Conservation (phyloP, 2,888 invertebrate species). For the Cyaniris semiargus region DNA sequence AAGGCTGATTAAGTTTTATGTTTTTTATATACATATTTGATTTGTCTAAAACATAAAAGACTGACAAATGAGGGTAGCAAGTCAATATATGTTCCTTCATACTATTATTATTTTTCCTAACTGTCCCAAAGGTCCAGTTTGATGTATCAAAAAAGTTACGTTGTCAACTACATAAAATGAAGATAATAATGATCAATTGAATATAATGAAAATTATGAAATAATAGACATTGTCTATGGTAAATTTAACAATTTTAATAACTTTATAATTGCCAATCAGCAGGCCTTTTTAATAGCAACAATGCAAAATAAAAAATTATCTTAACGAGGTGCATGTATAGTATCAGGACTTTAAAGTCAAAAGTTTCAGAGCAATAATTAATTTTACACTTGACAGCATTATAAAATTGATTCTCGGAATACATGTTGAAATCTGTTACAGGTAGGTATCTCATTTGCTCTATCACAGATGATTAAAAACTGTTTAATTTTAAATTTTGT, state of each 20-base stretch:
- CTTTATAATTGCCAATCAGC: neutral
- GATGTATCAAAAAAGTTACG: too few species aligned
- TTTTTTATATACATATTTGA: neutral
- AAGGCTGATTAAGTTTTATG: neutral
- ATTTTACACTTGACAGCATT: neutral
- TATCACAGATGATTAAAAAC: too few species aligned
- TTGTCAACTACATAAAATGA: too few species aligned
- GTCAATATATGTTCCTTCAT: too few species aligned
- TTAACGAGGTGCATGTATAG: neutral
- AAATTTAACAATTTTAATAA: neutral
- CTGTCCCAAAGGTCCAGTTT: neutral
- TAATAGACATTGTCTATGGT: neutral
- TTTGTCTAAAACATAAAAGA: too few species aligned
- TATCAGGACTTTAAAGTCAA: neutral
- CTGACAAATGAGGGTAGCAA: too few species aligned
- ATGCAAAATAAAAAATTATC: neutral
- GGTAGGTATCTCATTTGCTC: too few species aligned
- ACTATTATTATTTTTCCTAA: neutral
- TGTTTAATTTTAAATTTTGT: too few species aligned
- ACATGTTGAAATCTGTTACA: too few species aligned
- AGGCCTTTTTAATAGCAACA: neutral
- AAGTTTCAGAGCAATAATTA: neutral
- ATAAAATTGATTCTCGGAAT: neutral
- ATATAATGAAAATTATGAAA: too few species aligned
- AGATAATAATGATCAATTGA: too few species aligned